Percentiles rank a stretch among this genome's conserved stretches.
These are phyloP conservation scores for Myathropa florea DNA, from an alignment of 2,888 invertebrate genomes.

Conservation along the genomic window DNA sequence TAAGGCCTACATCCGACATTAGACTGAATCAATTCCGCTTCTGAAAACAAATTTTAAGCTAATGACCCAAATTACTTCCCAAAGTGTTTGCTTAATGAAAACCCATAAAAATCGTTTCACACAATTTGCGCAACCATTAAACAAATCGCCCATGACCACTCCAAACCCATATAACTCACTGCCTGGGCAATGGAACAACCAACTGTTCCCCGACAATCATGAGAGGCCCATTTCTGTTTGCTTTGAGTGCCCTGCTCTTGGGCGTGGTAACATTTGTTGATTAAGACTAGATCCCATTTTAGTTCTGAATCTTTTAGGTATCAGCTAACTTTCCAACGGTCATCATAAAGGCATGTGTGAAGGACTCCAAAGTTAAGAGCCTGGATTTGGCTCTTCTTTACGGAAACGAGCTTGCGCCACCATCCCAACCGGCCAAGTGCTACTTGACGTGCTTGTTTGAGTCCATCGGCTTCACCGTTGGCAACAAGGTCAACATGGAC, in stretches of 20 bases:
- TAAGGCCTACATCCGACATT: no score
- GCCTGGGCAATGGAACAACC: neutral
- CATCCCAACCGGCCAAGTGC: neutral
- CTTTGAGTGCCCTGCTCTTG: neutral
- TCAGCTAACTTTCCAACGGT: constrained; percentile 1
- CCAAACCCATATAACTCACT: neutral
- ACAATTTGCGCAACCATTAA: neutral
- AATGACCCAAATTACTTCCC: neutral
- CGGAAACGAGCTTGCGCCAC: neutral
- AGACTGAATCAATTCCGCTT: no score
- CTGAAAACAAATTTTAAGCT: neutral
- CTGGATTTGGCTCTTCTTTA: constrained; percentile 3
- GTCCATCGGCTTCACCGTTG: neutral
- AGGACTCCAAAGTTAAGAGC: neutral
- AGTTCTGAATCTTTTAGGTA: neutral
- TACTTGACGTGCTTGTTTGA: constrained; percentile 11
- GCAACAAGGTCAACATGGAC: neutral
- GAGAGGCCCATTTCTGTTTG: neutral
- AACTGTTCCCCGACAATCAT: neutral
- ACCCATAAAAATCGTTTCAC: neutral
- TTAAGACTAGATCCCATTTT: neutral
- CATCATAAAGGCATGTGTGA: neutral
- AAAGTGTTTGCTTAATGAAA: neutral
- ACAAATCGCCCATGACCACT: neutral
- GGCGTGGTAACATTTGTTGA: neutral